These are phyloP conservation scores for Bufo bufo DNA, from an alignment of 2,113 vertebrate species.

Conservation along the genomic window DNA sequence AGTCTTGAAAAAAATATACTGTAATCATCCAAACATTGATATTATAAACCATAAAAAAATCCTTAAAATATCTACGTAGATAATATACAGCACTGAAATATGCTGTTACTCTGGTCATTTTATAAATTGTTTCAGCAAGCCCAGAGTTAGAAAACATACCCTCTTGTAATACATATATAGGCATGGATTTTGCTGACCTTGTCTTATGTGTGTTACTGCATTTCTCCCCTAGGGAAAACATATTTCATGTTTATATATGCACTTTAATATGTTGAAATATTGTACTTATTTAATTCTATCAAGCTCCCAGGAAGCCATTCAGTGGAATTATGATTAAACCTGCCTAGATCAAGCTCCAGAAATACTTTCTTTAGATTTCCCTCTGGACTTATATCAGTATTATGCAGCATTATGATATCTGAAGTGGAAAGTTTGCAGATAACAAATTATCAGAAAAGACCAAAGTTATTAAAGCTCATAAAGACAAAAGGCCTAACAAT, in stretches of 20 bases:
- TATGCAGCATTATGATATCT: constrained; percentile 33
- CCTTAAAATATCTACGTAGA: background rate
- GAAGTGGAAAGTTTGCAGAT: constrained; percentile 31
- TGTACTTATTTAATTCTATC: constrained; percentile 41
- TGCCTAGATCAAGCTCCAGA: constrained; percentile 24
- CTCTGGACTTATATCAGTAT: constrained; percentile 1
- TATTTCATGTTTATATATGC: constrained; percentile 31
- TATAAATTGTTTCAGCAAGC: constrained; percentile 22
- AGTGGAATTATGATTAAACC: constrained; percentile 46
- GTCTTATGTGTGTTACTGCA: background rate
- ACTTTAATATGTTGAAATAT: constrained; percentile 40
- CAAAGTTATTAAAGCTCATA: constrained; percentile 40
- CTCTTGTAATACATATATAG: constrained; percentile 12
- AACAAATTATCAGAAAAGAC: background rate
- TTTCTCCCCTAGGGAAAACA: background rate
- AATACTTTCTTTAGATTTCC: constrained; percentile 34
- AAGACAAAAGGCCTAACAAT: background rate
- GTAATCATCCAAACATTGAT: background rate
- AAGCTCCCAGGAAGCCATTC: constrained; percentile 27
- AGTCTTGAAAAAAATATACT: no score
- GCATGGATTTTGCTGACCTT: constrained; percentile 40
- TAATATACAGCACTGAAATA: background rate
- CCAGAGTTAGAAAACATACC: constrained; percentile 4
- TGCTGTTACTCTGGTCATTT: constrained; percentile 9
- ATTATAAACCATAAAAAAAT: background rate